Base-by-base conservation (phyloP, 1,140 invertebrate genomes). In the silkworm (Bombyx mori) region DNA sequence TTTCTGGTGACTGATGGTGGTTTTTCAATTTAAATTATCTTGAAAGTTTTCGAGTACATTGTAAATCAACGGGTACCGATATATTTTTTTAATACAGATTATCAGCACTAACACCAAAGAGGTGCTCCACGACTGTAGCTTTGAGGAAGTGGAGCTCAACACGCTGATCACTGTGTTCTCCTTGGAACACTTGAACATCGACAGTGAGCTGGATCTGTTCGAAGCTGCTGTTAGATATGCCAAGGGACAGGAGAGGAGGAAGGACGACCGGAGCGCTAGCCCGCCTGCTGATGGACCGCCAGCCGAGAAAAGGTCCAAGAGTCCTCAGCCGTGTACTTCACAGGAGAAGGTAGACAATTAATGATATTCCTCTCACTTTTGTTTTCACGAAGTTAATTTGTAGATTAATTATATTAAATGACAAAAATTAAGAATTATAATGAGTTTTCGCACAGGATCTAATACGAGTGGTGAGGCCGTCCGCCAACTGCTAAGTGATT, bases 111-210 rank as follows among this genome's bases (percentile, higher is more conserved):
- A 93, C 68, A 96, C 95, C 0, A 89, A 90, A 47, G 92, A 94
- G 63, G 92, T 96, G 1, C 69, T 96, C 8, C 90, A 89, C 43
- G 93, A 94, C 75, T 86, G 90, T 18, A 93, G 91, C 63, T 95
- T 95, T 86, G 89, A 93, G 56, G 94, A 95, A 55, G 90, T 94
- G 4, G 93, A 94, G 63, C 71, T 93, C 2, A 90, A 89, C 12
- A 96, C 94, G 1, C 77, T 96, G 7, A 88, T 93, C 44, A 92
- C 91, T 5, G 91, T 96, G 43, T 90, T 96, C 52, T 92, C 94
- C 43, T 90, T 94, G 60, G 91, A 94, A 12, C 87, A 91, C 50
- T 77, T 96, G 8, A 91, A 92, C 68, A 91, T 96, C 45, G 89
- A 90, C 57, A 93, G 92, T 1, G 94, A 96, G 81, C 74, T 94